phyloP scores from a whole-genome alignment of 2,888 invertebrate genomes.

The Dryocosmus kuriphilus region DNA sequence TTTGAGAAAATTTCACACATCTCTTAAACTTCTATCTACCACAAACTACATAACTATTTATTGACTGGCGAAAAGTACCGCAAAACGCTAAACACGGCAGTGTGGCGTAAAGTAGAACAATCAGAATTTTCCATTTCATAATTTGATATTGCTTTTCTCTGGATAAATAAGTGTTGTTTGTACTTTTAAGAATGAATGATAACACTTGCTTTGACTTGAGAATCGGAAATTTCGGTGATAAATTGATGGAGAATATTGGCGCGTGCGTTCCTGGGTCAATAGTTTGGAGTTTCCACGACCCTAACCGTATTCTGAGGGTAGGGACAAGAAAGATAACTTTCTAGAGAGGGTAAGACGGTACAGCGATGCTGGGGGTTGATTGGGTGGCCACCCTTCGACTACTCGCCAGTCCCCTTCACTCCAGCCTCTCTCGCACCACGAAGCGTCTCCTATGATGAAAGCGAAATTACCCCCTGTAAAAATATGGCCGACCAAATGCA shows the following conservation, averaged over 20 bases:
- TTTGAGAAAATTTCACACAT: background rate
- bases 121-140: too few relatives aligned
- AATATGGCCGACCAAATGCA: constrained; percentile 74
- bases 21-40: background rate
- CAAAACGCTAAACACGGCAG: too few relatives aligned
- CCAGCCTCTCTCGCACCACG: constrained; percentile 62
- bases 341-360: constrained; percentile 76
- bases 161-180: too few relatives aligned
- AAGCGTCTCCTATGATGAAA: constrained; percentile 67
- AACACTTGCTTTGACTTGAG: background rate
- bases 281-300: constrained; percentile 63
- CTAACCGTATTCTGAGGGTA: constrained; percentile 60
- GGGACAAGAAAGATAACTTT: constrained; percentile 77
- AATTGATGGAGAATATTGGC: constrained; percentile 34
- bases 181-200: background rate
- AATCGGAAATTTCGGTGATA: constrained; percentile 3
- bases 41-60: background rate
- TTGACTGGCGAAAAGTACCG: background rate
- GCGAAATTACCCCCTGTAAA: constrained; percentile 71
- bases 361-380: constrained; percentile 75
- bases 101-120: too few relatives aligned
- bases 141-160: too few relatives aligned
- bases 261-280: constrained; percentile 50
- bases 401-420: constrained; percentile 61
- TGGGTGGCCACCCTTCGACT: constrained; percentile 71